A percentile compares a stretch with the other conserved stretches of the same genome.
Evolutionary conservation across 2,797 vertebrate species (phyloP).

Genomic region (Nannoperca australis): DNA sequence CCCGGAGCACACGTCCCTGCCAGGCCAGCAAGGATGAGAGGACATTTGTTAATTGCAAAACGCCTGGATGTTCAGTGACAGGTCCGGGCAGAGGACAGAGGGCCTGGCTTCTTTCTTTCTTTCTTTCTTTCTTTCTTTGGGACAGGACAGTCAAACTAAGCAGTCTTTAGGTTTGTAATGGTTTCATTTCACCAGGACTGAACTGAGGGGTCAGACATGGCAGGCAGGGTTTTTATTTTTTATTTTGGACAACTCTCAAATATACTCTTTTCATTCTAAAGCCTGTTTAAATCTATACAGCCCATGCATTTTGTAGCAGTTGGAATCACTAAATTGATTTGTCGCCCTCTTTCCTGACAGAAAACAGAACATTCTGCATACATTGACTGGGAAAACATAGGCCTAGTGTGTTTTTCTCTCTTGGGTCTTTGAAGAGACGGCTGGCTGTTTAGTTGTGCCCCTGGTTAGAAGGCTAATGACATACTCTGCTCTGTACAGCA

Average conservation of each 20-base stretch:
- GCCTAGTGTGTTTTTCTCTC: constrained; percentile 33
- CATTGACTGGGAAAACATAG: constrained; percentile 20
- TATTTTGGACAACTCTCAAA: too few species aligned
- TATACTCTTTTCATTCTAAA: too few species aligned
- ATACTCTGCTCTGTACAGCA: constrained; percentile 61
- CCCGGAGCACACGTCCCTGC: constrained; percentile 16
- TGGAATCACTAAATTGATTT: constrained; percentile 16
- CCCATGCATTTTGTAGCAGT: too few species aligned
- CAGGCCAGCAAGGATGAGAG: background rate
- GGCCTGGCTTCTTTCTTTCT: background rate
- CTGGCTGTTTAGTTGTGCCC: constrained; percentile 56
- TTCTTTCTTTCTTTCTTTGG: too few species aligned
- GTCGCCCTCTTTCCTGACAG: constrained; percentile 7
- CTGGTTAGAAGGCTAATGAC: constrained; percentile 74
- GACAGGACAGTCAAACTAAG: background rate
- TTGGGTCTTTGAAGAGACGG: constrained; percentile 55
- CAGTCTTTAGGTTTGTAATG: constrained; percentile 9
- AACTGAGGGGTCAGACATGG: constrained; percentile 41
- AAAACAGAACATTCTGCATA: constrained; percentile 22
- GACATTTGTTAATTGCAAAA: constrained; percentile 13
- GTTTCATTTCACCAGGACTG: constrained; percentile 42
- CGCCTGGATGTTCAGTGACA: constrained; percentile 10
- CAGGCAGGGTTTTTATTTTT: too few species aligned
- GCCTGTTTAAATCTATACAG: too few species aligned
- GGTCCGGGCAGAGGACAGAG: background rate